These are phyloP conservation scores for Candoia aspera DNA, from an alignment of 2,113 vertebrate species.

Conservation along the genomic window DNA sequence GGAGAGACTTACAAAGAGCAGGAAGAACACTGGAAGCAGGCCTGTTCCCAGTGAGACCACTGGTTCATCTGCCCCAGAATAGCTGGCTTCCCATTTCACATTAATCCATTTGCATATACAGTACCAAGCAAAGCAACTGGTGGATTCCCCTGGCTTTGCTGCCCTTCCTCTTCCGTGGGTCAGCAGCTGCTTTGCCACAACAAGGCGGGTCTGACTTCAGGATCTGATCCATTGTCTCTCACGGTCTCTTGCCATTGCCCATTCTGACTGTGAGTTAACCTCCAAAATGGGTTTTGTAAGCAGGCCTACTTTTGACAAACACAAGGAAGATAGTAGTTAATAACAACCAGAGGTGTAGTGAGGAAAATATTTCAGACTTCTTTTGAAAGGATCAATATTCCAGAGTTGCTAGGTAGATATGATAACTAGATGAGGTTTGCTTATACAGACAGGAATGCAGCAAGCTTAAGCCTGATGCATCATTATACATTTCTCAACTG, in stretches of 20 bases:
- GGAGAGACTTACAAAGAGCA: background rate
- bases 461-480: slow-evolving; percentile 11
- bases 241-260: background rate
- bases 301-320: background rate
- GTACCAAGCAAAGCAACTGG: background rate
- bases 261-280: background rate
- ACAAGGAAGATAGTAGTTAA: background rate
- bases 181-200: background rate
- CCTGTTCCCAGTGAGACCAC: background rate
- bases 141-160: background rate
- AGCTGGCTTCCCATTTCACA: background rate
- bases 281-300: background rate
- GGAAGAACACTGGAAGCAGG: background rate
- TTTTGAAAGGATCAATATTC: background rate
- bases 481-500: background rate
- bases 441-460: background rate
- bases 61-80: background rate
- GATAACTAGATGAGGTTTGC: background rate
- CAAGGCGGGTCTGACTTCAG: background rate
- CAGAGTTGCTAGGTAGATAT: background rate
- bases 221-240: background rate
- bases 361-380: background rate
- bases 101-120: background rate
- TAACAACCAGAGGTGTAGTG: background rate
- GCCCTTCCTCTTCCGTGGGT: background rate